phyloP scores from a whole-genome alignment of 2,888 invertebrate species.

The Scrobipalpa atriplicella region DNA sequence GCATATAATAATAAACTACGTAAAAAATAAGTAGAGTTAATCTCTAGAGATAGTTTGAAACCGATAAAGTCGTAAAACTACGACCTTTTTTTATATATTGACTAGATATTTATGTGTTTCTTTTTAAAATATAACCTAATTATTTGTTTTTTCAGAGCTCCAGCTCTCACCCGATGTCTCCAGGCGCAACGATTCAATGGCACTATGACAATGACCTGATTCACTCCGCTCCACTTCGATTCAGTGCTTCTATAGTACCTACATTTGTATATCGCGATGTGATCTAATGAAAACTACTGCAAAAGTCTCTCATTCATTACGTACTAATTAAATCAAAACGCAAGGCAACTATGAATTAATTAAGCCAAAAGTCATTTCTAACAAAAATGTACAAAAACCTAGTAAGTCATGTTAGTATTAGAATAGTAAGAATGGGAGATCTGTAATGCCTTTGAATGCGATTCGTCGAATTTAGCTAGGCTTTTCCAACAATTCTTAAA shows the following conservation, averaged over 20 bases:
- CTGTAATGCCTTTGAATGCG: background rate
- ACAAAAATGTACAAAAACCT: constrained; percentile 21
- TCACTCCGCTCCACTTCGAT: constrained; percentile 41
- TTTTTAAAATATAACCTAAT: background rate
- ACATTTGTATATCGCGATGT: constrained; percentile 63
- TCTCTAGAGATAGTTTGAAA: no score
- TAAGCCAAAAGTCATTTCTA: constrained; percentile 25
- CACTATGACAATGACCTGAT: constrained; percentile 69
- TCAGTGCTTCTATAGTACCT: constrained; percentile 52
- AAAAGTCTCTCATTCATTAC: constrained; percentile 31
- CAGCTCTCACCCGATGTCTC: constrained; percentile 74
- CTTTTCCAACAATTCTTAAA: constrained; percentile 33
- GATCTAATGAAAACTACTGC: constrained; percentile 56
- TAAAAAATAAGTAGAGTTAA: no score
- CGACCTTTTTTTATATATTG: no score
- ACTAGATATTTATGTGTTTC: no score
- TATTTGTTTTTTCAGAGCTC: constrained; percentile 64
- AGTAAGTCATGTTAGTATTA: constrained; percentile 18
- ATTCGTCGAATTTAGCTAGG: constrained; percentile 52
- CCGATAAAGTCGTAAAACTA: no score
- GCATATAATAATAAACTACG: no score
- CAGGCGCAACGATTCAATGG: constrained; percentile 67
- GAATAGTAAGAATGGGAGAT: background rate
- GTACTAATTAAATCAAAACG: constrained; percentile 10
- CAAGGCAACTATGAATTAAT: constrained; percentile 27